Evolutionary conservation across 2,797 vertebrate species (phyloP).

Genomic region (Mico argentatus): DNA sequence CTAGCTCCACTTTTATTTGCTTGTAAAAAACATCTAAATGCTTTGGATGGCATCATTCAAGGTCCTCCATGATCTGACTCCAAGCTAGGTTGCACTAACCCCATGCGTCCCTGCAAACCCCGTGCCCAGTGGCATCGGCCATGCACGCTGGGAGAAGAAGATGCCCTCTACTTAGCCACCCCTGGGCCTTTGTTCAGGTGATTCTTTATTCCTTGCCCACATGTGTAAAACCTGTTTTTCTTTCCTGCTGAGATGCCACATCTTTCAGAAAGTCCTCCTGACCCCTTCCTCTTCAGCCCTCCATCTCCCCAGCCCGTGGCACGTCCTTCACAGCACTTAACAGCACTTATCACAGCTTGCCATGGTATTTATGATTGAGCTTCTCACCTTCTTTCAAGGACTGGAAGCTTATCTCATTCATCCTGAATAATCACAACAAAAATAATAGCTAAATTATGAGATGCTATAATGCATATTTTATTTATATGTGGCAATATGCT

Average conservation of each 20-base stretch:
- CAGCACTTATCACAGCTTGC: neutral
- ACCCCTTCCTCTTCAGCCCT: neutral
- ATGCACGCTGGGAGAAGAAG: neutral
- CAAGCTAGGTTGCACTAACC: neutral
- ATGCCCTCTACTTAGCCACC: neutral
- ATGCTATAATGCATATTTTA: neutral
- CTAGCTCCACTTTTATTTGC: neutral
- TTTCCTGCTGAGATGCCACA: neutral
- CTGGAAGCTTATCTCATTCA: neutral
- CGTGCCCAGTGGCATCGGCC: neutral
- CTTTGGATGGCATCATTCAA: neutral
- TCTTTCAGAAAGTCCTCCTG: neutral
- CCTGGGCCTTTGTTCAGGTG: neutral
- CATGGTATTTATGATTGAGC: neutral
- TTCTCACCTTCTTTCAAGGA: neutral
- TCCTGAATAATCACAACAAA: neutral
- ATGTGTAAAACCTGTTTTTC: neutral
- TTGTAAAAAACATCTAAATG: neutral
- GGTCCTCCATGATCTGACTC: neutral
- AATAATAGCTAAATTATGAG: neutral
- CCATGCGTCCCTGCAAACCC: rapidly evolving
- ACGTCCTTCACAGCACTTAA: neutral
- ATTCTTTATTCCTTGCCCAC: neutral
- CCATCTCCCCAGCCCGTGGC: neutral
- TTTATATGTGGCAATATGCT: neutral